Percentiles rank a stretch among this genome's conserved stretches.
These are phyloP conservation scores for Cephalopterus ornatus DNA, from an alignment of 2,113 vertebrate genomes.

Conservation along the genomic window DNA sequence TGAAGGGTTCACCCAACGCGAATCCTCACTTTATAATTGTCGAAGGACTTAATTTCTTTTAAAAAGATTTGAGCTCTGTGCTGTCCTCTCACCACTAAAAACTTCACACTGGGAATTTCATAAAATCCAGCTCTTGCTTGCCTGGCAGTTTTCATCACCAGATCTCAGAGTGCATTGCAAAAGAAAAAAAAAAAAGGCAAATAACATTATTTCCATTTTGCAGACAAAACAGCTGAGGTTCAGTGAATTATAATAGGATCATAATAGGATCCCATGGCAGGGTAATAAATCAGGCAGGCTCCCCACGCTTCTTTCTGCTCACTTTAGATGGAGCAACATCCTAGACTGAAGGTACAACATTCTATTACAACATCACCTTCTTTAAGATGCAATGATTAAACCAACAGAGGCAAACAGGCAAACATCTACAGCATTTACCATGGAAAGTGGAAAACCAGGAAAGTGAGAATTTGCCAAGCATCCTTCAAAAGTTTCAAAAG, in stretches of 20 bases:
- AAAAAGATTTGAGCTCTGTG: neutral
- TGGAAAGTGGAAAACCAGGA: neutral
- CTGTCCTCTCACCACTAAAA: neutral
- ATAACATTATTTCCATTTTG: neutral
- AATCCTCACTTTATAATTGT: neutral
- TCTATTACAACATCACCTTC: neutral
- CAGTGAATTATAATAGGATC: neutral
- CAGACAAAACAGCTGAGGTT: neutral
- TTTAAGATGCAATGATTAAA: neutral
- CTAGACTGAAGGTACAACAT: neutral
- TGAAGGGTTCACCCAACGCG: neutral
- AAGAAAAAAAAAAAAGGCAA: neutral
- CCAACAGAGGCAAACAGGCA: neutral
- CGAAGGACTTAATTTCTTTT: neutral
- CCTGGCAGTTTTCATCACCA: neutral
- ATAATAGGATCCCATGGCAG: neutral
- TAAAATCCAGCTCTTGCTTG: neutral
- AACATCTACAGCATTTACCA: neutral
- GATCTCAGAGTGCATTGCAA: neutral
- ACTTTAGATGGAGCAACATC: neutral
- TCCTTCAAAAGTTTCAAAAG: neutral
- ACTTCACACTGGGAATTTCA: accelerated
- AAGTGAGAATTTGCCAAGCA: neutral
- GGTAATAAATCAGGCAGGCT: neutral
- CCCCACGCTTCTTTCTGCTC: neutral